phyloP scores from a whole-genome alignment of 92 coral and sea anemone genomes.

The Parazoanthus darwini region DNA sequence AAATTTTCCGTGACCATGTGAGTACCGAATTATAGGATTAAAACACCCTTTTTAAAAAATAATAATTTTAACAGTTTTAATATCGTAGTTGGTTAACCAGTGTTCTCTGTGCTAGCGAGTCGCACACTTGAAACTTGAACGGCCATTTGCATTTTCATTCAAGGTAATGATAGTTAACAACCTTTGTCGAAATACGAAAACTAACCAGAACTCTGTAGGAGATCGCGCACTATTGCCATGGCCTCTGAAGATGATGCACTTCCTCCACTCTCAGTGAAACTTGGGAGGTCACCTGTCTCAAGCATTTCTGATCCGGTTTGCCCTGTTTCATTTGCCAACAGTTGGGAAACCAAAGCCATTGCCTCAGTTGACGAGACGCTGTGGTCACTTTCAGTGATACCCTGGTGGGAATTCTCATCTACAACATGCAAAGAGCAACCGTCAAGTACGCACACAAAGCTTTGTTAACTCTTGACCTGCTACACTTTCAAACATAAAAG shows the following conservation, averaged over 20 bases:
- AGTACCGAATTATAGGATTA: no score
- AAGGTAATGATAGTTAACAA: not conserved
- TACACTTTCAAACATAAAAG: no score
- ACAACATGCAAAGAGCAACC: not conserved
- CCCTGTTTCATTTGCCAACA: not conserved
- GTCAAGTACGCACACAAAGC: not conserved
- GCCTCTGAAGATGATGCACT: slow-evolving; percentile 10
- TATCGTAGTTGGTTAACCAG: no score
- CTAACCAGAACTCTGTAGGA: slow-evolving; percentile 6
- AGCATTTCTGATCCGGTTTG: not conserved
- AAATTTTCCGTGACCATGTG: not conserved
- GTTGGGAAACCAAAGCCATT: not conserved
- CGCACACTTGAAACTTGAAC: not conserved
- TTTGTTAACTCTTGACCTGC: not conserved
- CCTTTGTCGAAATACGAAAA: no score
- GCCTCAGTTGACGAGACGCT: not conserved
- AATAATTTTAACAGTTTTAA: no score
- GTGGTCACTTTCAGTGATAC: not conserved
- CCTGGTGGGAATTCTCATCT: not conserved
- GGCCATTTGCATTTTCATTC: not conserved
- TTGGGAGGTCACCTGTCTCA: not conserved
- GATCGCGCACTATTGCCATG: not conserved
- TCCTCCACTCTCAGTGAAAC: slow-evolving; percentile 4
- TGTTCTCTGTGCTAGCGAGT: not conserved
- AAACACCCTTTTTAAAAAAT: no score